Base-by-base conservation (phyloP, 2,797 vertebrate genomes). In the Sorex maritimensis region DNA sequence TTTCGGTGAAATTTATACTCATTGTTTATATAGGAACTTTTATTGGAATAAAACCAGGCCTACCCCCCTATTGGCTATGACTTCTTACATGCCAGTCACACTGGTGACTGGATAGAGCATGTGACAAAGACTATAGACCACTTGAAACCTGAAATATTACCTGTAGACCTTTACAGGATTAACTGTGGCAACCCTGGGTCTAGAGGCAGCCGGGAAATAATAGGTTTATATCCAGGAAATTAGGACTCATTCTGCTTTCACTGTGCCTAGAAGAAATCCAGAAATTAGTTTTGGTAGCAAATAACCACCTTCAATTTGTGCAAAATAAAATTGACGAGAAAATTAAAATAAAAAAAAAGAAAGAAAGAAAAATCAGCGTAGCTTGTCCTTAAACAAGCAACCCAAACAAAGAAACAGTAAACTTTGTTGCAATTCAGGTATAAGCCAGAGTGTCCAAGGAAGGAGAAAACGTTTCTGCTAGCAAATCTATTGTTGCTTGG, bases 321-420 rank as follows among this genome's bases (percentile, higher is more conserved):
- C 49, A 82, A 86, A 93, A 41, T 82, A 52, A 88, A 65, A 34
- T 72, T 74, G 6, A 24, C 69, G 46, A 77, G 26, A 19, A 79
- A 75, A 12, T 90, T 81, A 92, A 17, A 81, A 49, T 46, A 14
- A 55, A 26, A 7, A 34, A 34, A 34, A 2, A 34, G 34, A 34
- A 34, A 34, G 34, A 34, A 41, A 75, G n/a, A 69, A 28, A 55
- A 61, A 5, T 38, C 8, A 87, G 1, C 11, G 9, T 63, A 55
- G 14, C 14, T 63, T 83, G 1, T 63, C 49, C 69, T 84, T 86
- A 81, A 92, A 88, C 49, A 81, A 87, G 38, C 26, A 73, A 91
- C 78, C 19, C 5, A 85, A 86, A 34, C n/a, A 73, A 75, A 90
- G 46, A 65, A 65, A 73, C 34, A 23, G 1, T 71, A 82, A 85